phyloP scores from a whole-genome alignment of 2,797 vertebrate genomes.

The Heteromormyrus szaboi region DNA sequence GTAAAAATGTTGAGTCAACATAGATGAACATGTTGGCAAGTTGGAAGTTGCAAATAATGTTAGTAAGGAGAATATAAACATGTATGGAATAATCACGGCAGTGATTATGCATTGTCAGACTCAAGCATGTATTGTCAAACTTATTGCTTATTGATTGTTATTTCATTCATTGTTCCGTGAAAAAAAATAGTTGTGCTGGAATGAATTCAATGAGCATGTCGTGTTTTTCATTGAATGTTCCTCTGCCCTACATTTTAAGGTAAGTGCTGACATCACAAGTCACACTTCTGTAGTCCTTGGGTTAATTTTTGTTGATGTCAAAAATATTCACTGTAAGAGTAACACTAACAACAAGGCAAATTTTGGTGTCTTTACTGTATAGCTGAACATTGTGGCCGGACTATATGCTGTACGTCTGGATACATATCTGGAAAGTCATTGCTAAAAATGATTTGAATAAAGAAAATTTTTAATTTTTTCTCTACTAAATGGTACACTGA shows the following conservation, averaged over 20 bases:
- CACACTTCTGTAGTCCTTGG: background rate
- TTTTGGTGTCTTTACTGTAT: background rate
- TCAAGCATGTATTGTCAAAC: background rate
- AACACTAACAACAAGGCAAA: conserved; percentile 30
- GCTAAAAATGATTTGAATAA: background rate
- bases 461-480: background rate
- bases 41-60: background rate
- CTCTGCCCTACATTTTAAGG: conserved; percentile 28
- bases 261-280: conserved; percentile 42
- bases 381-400: background rate
- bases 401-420: background rate
- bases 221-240: conserved; percentile 27
- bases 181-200: background rate
- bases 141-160: background rate
- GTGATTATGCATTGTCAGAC: background rate
- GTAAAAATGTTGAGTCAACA: background rate
- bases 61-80: background rate
- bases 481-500: background rate
- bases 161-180: background rate
- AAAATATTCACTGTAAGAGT: conserved; percentile 51
- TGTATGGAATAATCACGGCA: background rate
- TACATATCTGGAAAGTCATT: background rate
- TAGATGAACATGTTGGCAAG: background rate
- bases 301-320: conserved; percentile 39
- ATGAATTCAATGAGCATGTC: background rate